Percentiles rank a stretch among this genome's conserved stretches.
Conservation (phyloP, 1,140 invertebrate species). For the Lineus longissimus region DNA sequence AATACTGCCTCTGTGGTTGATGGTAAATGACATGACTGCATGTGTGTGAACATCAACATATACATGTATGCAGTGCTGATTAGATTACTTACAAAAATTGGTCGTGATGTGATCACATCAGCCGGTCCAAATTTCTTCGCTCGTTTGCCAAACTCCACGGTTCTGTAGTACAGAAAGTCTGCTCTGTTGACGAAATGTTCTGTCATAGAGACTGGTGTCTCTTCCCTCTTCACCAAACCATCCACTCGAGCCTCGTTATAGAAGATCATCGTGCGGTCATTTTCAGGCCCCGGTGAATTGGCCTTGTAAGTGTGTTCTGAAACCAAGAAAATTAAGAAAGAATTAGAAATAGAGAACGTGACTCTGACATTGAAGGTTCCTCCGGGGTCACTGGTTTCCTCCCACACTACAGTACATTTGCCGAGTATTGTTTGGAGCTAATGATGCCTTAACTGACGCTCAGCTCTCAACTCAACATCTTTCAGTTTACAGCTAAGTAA, state of each 20-base stretch:
- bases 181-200: conserved; percentile 65
- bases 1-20: no score
- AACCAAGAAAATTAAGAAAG: conserved; percentile 22
- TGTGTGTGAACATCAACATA: no score
- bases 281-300: conserved; percentile 57
- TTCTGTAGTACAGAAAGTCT: conserved; percentile 61
- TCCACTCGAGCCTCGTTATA: conserved; percentile 66
- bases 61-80: no score
- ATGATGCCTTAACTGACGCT: no score
- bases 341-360: no score
- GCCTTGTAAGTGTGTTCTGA: conserved; percentile 64
- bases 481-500: no score
- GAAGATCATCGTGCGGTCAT: conserved; percentile 65
- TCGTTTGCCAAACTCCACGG: conserved; percentile 50
- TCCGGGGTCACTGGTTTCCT: no score
- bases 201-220: conserved; percentile 60
- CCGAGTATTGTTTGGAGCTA: no score
- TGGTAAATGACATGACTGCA: no score
- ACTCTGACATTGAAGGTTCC: conserved; percentile 3
- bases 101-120: conserved; percentile 36
- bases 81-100: conserved; percentile 51
- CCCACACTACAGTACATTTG: no score
- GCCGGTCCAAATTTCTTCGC: conserved; percentile 49
- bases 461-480: no score
- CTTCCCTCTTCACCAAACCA: conserved; percentile 62